A percentile compares a stretch with the other conserved stretches of the same genome.
Evolutionary conservation across 2,888 invertebrate species (phyloP).

Genomic region (Ernsta delagoae): DNA sequence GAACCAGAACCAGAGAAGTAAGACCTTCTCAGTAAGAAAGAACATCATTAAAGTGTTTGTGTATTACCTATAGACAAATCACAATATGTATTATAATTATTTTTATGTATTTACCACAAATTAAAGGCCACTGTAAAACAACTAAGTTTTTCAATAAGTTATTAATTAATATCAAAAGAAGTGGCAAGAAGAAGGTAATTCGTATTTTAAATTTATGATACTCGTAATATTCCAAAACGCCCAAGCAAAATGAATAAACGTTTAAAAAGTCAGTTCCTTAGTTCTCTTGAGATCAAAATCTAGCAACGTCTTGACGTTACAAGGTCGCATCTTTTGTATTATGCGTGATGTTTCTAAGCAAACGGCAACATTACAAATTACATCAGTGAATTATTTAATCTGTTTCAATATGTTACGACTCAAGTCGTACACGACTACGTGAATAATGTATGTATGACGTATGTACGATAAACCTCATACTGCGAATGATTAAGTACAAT

Average conservation of each 20-base stretch:
- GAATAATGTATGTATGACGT: neutral
- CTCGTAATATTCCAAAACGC: neutral
- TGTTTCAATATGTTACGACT: slow-evolving; percentile 20
- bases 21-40: too few species aligned
- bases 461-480: neutral
- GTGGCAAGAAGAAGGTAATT: too few species aligned
- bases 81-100: too few species aligned
- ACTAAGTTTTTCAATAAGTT: too few species aligned
- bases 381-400: slow-evolving; percentile 25
- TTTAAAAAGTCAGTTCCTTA: neutral
- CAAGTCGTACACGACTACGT: neutral
- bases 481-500: neutral
- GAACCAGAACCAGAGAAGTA: too few species aligned
- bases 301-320: neutral
- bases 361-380: slow-evolving; percentile 27
- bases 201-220: too few species aligned
- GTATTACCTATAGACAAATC: too few species aligned
- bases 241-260: neutral
- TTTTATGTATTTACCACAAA: too few species aligned
- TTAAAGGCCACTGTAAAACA: too few species aligned
- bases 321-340: slow-evolving; percentile 27
- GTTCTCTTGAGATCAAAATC: neutral
- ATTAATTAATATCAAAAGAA: too few species aligned
- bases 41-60: too few species aligned
- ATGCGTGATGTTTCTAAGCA: slow-evolving; percentile 26